Evolutionary conservation across 1,140 invertebrate species (phyloP), one percentile per base, ranked within the genome.

Genomic region (Goniozus legneri): DNA sequence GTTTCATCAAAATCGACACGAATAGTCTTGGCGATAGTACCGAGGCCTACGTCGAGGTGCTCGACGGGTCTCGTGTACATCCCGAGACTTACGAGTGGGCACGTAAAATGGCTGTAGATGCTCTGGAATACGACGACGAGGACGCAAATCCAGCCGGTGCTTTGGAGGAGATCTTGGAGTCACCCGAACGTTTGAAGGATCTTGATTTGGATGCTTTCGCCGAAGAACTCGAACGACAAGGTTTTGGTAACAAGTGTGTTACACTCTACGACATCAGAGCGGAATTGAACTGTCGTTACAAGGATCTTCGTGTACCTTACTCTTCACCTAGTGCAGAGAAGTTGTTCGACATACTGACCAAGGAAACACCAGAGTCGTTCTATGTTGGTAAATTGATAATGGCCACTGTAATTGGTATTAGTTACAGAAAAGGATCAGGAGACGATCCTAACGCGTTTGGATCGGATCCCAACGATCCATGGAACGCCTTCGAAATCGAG

Each of bases 31-130:
- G 92, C 10, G 94, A 98, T 64, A 86, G 91, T 65, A 95, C 92
- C 0, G 92, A 97, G 62, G 86, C 89, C 0, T 95, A 96, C 60
- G 91, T 97, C 1, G 95, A 98, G 80, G 93, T 98, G 0, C 74
- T 99, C 3, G 97, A 99, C 69, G 95, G 95, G 0, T 97, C 97
- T 0, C 80, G 97, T 52, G 95, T 99, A 0, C 97, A 99, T 78
- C 97, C 97, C 0, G 97, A 99, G 76, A 95, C 94, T 0, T 99
- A 99, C 62, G 97, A 99, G 70, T 98, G 96, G 96, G 97, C 97
- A 0, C 77, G 95, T 15, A 99, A 99, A 79, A 99, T 99, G 96
- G 97, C 97, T 3, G 94, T 98, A 0, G 97, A 99, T 79, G 97
- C 97, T 6, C 76, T 99, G 8, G 97, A 99, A 58, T 97, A 98